A percentile compares a stretch with the other conserved stretches of the same genome.
phyloP scores from a whole-genome alignment of 2,888 invertebrate genomes.

The Chromoteleia sp. region DNA sequence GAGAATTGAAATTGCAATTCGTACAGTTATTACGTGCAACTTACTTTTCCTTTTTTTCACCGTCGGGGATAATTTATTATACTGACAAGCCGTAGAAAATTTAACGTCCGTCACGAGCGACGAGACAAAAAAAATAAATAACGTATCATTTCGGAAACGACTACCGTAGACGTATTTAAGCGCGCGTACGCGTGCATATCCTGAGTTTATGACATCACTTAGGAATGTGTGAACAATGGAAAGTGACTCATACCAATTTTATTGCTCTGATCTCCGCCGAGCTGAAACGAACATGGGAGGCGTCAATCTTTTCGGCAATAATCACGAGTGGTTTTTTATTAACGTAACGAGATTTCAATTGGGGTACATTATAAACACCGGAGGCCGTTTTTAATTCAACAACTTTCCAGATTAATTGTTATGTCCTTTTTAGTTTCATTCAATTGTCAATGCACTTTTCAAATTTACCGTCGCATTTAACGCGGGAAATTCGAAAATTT shows the following conservation, averaged over 20 bases:
- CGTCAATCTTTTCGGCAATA: slow-evolving; percentile 55
- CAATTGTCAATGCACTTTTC: too few species aligned
- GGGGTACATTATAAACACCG: not conserved
- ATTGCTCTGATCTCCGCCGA: slow-evolving; percentile 61
- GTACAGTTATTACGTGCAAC: not conserved
- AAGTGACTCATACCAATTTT: slow-evolving; percentile 78
- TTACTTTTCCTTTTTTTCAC: too few species aligned
- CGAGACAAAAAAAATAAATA: slow-evolving; percentile 21
- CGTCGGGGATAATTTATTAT: slow-evolving; percentile 5
- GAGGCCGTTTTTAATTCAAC: too few species aligned
- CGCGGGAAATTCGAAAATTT: too few species aligned
- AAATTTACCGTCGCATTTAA: too few species aligned
- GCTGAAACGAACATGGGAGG: slow-evolving; percentile 23
- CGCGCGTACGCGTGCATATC: slow-evolving; percentile 57
- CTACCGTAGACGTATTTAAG: slow-evolving; percentile 32
- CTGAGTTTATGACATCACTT: slow-evolving; percentile 79
- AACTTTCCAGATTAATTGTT: too few species aligned
- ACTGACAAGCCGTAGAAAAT: slow-evolving; percentile 20
- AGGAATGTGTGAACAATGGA: slow-evolving; percentile 78
- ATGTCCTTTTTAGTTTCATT: too few species aligned
- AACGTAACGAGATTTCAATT: slow-evolving; percentile 13
- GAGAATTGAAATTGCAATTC: slow-evolving; percentile 5
- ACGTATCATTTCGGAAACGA: slow-evolving; percentile 49
- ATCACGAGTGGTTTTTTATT: slow-evolving; percentile 27
- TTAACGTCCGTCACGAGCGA: slow-evolving; percentile 9